Evolutionary conservation across 2,888 invertebrate genomes (phyloP), one percentile per base, ranked within the genome.

Genomic region (Drosophila ustulata): DNA sequence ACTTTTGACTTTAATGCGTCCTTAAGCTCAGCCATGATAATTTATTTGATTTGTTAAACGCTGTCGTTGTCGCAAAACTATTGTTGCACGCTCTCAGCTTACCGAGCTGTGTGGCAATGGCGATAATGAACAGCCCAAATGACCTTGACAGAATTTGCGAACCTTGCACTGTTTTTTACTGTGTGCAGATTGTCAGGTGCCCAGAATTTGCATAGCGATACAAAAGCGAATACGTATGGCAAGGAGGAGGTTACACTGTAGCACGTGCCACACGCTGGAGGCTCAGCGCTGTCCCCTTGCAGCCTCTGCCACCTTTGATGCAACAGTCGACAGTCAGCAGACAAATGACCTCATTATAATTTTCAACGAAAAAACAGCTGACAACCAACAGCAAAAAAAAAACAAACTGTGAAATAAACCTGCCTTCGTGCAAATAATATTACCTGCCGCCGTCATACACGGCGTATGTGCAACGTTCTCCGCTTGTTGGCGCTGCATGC

Each of bases 331-430:
- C 41, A 53, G 52, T 43, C 61, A 47, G 59, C 59, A 70, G 78
- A 70, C 71, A 80, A 66, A 61, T 67, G 78, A 75, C 74, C 87
- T 84, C 89, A 87, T 88, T 81, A 89, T 79, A 77, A 77, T 66
- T 67, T 59, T 66, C 53, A 52, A 72, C 50, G 30, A 30, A 65
- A 47, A 34, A 58, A 50, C 30, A 64, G 43, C 34, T 43, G 41
- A 41, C n/a, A 13, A 18, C 11, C 8, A 30, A 18, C 23, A 25
- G 23, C 18, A 43, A 8, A 23, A 18, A 18, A 18, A 18, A 18
- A 18, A 18, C 18, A 18, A 26, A n/a, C 32, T 13, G 25, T 32
- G 39, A 51, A 37, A 32, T 34, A 41, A 51, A 37, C 18, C 30
- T 37, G 37, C 18, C 45, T 37, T 34, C 46, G 46, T 52, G 52